These are phyloP conservation scores for Phrynocephalus vlangalii DNA, from an alignment of 2,797 vertebrate species.

Conservation along the genomic window DNA sequence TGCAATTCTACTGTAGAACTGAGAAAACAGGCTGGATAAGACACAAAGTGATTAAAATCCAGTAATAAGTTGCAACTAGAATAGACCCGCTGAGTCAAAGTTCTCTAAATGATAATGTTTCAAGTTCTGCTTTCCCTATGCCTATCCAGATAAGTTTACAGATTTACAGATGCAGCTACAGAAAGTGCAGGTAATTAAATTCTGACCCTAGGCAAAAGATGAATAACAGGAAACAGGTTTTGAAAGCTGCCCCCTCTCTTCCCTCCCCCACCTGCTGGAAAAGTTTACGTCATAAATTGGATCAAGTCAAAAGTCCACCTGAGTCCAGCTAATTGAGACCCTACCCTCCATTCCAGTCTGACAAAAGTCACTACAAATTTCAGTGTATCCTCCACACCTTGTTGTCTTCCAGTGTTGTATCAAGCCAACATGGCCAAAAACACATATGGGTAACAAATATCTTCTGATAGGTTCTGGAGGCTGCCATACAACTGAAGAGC, in stretches of 20 bases:
- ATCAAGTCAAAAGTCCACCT: neutral
- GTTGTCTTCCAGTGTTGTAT: neutral
- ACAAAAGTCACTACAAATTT: neutral
- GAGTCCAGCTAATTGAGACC: neutral
- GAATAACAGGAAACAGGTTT: conserved; percentile 41
- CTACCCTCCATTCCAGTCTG: neutral
- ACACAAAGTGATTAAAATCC: too few species aligned
- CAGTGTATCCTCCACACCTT: neutral
- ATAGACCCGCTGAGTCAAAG: too few species aligned
- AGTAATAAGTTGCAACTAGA: too few species aligned
- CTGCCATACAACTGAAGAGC: too few species aligned
- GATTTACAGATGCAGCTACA: neutral
- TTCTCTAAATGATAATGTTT: neutral
- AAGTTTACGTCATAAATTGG: neutral
- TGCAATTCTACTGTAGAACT: too few species aligned
- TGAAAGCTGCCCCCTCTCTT: too few species aligned
- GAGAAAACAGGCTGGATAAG: too few species aligned
- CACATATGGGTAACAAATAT: too few species aligned
- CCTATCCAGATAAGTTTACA: neutral
- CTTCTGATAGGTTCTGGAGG: too few species aligned
- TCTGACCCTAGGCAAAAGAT: neutral
- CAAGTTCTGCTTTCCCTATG: neutral
- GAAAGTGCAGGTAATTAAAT: conserved; percentile 27
- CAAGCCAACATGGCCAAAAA: neutral
- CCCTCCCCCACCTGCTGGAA: neutral